Evolutionary conservation across 2,888 invertebrate genomes (phyloP), one percentile per base, ranked within the genome.

Genomic region (Tanytarsus gracilentus): DNA sequence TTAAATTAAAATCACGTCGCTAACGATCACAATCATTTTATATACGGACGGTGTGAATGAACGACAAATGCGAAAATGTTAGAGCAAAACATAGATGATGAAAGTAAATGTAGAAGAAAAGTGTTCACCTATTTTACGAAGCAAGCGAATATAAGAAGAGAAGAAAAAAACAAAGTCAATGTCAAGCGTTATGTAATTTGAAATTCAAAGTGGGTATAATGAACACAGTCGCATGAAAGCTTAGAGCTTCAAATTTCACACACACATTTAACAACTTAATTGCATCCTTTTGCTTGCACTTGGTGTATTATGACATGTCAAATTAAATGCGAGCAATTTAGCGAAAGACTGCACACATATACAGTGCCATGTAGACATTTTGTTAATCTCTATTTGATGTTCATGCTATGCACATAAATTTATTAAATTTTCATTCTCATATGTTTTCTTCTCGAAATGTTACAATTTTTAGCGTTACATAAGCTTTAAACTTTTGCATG

Each of bases 391-490:
- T 27, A 56, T 40, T 26, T 23, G 3, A 16, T 26, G 9, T 16
- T 23, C 9, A 11, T 21, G 49, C 11, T 23, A 26, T 39, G 55
- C 26, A 18, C 50, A 50, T 23, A n/a, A 21, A 26, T 50, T 48
- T 18, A 9, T 18, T 48, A n/a, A n/a, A n/a, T 44, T 18, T 44
- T 44, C 18, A 44, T 44, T 44, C 44, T 44, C 44, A 21, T 44
- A 23, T 44, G 21, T 18, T 44, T 44, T 23, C 23, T 56, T 39
- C 40, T 56, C 6, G 11, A 56, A 56, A 56, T 56, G 55, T 25
- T 26, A 56, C 55, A 56, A 56, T 56, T 56, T 40, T 56, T 56
- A 44, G 23, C 23, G 25, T 56, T 56, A 56, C 55, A 56, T 56
- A 52, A 52, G 25, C 49, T 14, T n/a, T 25, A 40, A 14, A 14